A percentile compares a stretch with the other conserved stretches of the same genome.
Conservation (phyloP, 2,888 invertebrate species). For the Lasioglossum lativentre region DNA sequence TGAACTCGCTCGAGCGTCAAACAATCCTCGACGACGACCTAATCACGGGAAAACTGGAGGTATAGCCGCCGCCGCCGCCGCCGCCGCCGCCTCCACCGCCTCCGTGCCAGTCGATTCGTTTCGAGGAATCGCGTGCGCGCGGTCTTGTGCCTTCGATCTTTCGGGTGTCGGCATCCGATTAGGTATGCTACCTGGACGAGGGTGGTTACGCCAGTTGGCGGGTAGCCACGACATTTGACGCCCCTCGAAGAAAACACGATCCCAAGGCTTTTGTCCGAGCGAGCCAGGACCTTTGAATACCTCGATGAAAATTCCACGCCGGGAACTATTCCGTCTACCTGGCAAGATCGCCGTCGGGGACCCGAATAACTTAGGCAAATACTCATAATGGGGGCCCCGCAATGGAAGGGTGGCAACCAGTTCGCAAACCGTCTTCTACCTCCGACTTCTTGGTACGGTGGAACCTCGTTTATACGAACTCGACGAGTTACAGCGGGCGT, state of each 20-base stretch:
- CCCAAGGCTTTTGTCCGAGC: conserved; percentile 40
- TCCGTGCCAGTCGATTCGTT: neutral
- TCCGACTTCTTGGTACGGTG: neutral
- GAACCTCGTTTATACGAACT: neutral
- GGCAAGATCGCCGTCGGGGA: conserved; percentile 2
- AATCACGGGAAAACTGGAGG: neutral
- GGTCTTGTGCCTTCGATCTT: neutral
- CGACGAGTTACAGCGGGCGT: too few relatives aligned
- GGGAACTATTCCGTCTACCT: conserved; percentile 44
- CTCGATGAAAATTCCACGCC: conserved; percentile 21
- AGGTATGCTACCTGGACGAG: conserved; percentile 48
- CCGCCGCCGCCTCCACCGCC: too few relatives aligned
- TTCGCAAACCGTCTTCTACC: neutral
- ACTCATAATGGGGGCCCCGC: neutral
- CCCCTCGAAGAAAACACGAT: conserved; percentile 39
- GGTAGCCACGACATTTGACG: conserved; percentile 24
- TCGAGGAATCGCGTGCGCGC: neutral
- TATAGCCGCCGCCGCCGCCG: neutral
- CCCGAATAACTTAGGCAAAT: conserved; percentile 14
- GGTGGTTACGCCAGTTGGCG: conserved; percentile 17
- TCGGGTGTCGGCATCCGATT: neutral
- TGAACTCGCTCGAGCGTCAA: neutral
- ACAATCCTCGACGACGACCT: conserved; percentile 7
- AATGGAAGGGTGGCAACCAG: conserved; percentile 6
- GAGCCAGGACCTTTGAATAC: conserved; percentile 28